Evolutionary conservation across 2,797 vertebrate genomes (phyloP).

Genomic region (Uromys caudimaculatus): DNA sequence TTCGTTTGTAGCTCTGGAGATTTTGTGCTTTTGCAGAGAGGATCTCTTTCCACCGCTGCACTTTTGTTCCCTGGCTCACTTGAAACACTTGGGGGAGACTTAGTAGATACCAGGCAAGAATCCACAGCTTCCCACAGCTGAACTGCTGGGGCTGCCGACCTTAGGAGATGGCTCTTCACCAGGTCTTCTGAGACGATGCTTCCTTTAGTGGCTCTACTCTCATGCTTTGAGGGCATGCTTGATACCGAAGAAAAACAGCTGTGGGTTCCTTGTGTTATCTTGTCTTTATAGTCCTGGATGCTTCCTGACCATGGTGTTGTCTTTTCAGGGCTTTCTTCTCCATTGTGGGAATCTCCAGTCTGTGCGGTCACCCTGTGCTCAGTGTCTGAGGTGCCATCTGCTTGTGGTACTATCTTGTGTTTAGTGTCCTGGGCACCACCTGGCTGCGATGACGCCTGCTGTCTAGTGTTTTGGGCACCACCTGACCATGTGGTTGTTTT

Average conservation of each 20-base stretch:
- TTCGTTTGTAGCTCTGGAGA: background rate
- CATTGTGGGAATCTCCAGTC: slow-evolving; percentile 43
- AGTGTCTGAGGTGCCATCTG: background rate
- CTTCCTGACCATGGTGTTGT: slow-evolving; percentile 5
- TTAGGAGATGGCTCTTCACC: background rate
- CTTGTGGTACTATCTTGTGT: background rate
- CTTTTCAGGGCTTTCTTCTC: slow-evolving; percentile 67
- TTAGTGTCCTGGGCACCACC: background rate
- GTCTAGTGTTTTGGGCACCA: background rate
- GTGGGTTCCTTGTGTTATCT: background rate
- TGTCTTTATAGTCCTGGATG: background rate
- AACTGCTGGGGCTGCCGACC: background rate
- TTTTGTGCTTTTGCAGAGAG: background rate
- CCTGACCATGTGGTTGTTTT: background rate
- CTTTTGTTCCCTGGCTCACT: background rate
- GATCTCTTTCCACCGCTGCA: background rate
- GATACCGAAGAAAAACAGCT: background rate
- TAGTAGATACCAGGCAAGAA: fast-evolving
- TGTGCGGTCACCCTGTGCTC: background rate
- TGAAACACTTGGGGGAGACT: background rate
- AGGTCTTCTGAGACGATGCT: background rate
- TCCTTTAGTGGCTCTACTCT: slow-evolving; percentile 33
- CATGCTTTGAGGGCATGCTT: background rate
- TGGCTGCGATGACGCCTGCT: background rate
- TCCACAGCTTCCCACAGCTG: background rate